These are phyloP conservation scores for Battus philenor DNA, from an alignment of 1,140 invertebrate genomes.

Conservation along the genomic window DNA sequence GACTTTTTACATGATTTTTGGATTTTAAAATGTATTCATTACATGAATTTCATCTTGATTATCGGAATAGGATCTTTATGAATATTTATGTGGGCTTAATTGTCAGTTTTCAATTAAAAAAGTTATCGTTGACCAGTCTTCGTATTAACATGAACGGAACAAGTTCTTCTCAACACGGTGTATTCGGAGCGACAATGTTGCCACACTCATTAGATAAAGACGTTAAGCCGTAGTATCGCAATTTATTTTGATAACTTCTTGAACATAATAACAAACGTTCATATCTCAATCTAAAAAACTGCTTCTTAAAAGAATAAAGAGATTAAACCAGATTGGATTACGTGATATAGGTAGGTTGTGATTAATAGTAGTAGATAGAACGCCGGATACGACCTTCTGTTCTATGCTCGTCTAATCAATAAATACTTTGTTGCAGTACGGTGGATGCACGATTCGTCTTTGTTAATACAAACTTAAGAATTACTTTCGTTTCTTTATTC, in stretches of 20 bases:
- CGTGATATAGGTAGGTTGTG: constrained; percentile 29
- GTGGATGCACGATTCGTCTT: constrained; percentile 14
- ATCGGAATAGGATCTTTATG: too few species aligned
- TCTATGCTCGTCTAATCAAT: constrained; percentile 41
- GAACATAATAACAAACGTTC: constrained; percentile 26
- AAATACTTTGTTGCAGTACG: constrained; percentile 36
- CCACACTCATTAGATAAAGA: not conserved
- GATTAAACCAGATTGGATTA: constrained; percentile 27
- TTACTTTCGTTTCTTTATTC: constrained; percentile 9
- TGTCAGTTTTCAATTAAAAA: too few species aligned
- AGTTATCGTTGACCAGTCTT: too few species aligned
- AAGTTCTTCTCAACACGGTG: constrained; percentile 20
- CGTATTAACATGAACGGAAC: constrained; percentile 22
- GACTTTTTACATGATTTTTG: too few species aligned
- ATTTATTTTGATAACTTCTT: constrained; percentile 7
- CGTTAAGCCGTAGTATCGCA: too few species aligned
- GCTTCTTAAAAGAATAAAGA: constrained; percentile 29
- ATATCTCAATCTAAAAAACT: constrained; percentile 17
- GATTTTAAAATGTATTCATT: too few species aligned
- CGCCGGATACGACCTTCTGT: constrained; percentile 24
- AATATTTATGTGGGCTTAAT: too few species aligned
- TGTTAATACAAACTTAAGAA: not conserved
- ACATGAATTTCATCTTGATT: too few species aligned
- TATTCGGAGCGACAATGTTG: constrained; percentile 24
- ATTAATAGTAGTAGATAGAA: constrained; percentile 42